Base-by-base conservation (phyloP, 2,113 vertebrate species). In the Dromiciops gliroides region DNA sequence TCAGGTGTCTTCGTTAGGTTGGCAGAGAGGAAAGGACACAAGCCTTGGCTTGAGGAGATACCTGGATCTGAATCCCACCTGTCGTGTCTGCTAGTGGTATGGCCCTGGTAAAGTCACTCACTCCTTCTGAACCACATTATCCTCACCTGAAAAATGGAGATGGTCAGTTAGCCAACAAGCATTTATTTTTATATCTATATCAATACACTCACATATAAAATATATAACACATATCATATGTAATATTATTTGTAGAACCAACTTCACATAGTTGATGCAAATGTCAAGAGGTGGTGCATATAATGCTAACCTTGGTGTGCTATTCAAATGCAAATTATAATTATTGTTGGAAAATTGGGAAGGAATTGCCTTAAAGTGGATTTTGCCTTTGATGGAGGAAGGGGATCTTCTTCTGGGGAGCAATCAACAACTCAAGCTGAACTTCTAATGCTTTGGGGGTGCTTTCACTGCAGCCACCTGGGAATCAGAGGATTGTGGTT, bases 101-200 rank as follows among this genome's bases (percentile, higher is more conserved):
- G 83, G 95, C 91, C 47, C 28, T 95, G 56, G 90, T 10, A 48
- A 83, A 91, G 37, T 92, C 22, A 52, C 31, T 90, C 89, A 92
- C 49, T 7, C 9, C 89, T 95, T 91, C 9, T 25, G 24, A 31
- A 28, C 14, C 93, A 44, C 26, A 51, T 37, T 96, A 89, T 95
- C 94, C 28, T 92, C 60, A 93, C 25, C 47, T 90, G 16, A 8
- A 75, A 92, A 96, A 83, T 90, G 11, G 90, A 93, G 90, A 2
- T 50, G n/a, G 28, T 92, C 47, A 24, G 25, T 89, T 53, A 93
- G 31, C 37, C 28, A 67, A 67, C 3, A 37, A 11, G 14, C 37
- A n/a, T n/a, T 1, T 19, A n/a, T 19, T 19, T 5, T 5, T 16
- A 60, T 28, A 37, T 28, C 31, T 1, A 60, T 7, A 53, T 23